Evolutionary conservation across 2,113 vertebrate species (phyloP), one percentile per base, ranked within the genome.

Genomic region (Halcyon senegalensis): DNA sequence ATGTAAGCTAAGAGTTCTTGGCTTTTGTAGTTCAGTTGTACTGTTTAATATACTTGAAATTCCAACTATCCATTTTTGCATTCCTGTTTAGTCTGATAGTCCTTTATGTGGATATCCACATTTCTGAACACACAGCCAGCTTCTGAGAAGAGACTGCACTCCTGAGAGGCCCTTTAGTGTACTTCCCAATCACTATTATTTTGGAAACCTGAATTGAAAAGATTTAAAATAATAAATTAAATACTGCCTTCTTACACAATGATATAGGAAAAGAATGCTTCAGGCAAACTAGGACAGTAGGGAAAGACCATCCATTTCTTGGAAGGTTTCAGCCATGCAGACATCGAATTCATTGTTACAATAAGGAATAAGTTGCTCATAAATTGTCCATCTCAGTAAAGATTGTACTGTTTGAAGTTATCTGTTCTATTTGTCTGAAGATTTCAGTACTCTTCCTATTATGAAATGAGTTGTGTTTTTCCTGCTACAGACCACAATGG

Each of bases 151-250:
- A 48, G 16, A 21, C 27, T 76, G 5, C 5, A 10, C 11, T 46
- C 15, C 25, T 50, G n/a, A 78, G 60, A 77, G 75, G 41, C 27
- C 33, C 28, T 93, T 73, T 58, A 73, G 55, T 25, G 39, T 70
- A 16, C 58, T 84, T 79, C 94, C 37, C 13, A 50, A 10, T 63
- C 55, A 79, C 5, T 82, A 43, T 89, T 68, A 39, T 87, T 94
- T 87, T 41, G 17, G 77, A 96, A 94, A 43, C 41, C 20, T 81
- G 59, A 89, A 44, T 91, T 87, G 53, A 50, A 94, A 92, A 89
- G 28, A 72, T 3, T 41, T 10, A 5, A 53, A 58, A 18, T 33
- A 58, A 31, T 35, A 35, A n/a, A 55, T 59, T 25, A 58, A 68
- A n/a, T 39, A 37, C 75, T 73, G n/a, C n/a, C 30, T 91, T 67